Percentiles rank a stretch among this genome's conserved stretches.
Conservation (phyloP, 2,113 vertebrate species). For the Ifrita kowaldi region DNA sequence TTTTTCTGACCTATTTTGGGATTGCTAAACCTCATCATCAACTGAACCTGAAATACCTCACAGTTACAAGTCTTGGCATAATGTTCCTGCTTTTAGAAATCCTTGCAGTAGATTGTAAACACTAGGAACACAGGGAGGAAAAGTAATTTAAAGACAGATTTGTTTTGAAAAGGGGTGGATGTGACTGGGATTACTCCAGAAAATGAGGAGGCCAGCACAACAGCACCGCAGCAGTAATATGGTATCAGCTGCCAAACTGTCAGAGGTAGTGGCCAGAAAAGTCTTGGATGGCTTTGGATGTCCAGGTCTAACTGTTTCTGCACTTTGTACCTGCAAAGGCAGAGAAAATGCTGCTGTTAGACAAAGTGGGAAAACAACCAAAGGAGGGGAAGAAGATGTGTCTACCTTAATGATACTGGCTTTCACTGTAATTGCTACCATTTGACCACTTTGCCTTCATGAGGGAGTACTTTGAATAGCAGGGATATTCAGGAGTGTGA, state of each 20-base stretch:
- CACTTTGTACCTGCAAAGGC: neutral
- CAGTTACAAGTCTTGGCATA: neutral
- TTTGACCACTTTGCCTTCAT: neutral
- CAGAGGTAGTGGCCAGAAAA: neutral
- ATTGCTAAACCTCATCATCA: neutral
- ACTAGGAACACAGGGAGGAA: neutral
- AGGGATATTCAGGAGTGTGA: neutral
- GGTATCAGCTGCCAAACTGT: neutral
- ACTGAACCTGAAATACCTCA: neutral
- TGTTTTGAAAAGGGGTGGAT: neutral
- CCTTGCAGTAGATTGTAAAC: neutral
- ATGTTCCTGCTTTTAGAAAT: neutral
- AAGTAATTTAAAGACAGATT: neutral
- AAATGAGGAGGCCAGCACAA: neutral
- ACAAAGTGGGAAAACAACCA: neutral
- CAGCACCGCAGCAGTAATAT: neutral
- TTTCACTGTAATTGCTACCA: neutral
- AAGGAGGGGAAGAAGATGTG: neutral
- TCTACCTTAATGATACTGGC: neutral
- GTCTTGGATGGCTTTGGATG: neutral
- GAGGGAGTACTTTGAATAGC: neutral
- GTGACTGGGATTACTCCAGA: neutral
- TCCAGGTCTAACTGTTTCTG: neutral
- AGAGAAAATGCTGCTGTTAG: neutral
- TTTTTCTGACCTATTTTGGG: neutral